These are phyloP conservation scores for Trogon surrucura DNA, from an alignment of 2,113 vertebrate species.

Conservation along the genomic window DNA sequence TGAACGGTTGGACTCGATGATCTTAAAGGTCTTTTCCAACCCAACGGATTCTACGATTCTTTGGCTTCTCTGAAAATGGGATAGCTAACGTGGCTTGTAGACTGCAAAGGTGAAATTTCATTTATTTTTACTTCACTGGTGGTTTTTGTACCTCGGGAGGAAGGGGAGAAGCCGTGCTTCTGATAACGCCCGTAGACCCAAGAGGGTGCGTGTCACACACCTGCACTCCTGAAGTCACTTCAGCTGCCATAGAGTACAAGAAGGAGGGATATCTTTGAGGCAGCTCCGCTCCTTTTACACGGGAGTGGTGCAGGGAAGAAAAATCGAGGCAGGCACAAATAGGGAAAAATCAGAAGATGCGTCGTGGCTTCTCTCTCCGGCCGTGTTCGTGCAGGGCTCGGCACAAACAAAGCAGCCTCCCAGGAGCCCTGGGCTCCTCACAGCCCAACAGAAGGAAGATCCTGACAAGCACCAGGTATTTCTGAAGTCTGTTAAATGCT, in stretches of 20 bases:
- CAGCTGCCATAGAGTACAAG: background rate
- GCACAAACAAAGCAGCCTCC: slow-evolving; percentile 40
- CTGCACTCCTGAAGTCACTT: background rate
- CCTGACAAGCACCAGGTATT: slow-evolving; percentile 51
- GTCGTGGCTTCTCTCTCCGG: background rate
- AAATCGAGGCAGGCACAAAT: background rate
- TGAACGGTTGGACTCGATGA: no score
- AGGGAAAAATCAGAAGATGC: slow-evolving; percentile 4
- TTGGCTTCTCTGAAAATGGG: background rate
- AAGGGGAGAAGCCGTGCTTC: background rate
- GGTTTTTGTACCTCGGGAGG: background rate
- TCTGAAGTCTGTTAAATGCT: slow-evolving; percentile 36
- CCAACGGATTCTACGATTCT: no score
- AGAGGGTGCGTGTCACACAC: background rate
- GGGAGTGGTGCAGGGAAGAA: background rate
- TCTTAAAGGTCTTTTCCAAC: no score
- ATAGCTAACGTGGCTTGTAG: background rate
- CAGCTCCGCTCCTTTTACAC: background rate
- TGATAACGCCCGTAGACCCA: background rate
- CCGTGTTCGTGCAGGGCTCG: background rate
- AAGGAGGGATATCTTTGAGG: background rate
- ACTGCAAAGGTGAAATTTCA: background rate
- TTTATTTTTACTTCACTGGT: background rate
- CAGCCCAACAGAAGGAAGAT: slow-evolving; percentile 25
- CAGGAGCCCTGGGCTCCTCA: background rate